Evolutionary conservation across 2,888 invertebrate species (phyloP), one percentile per base, ranked within the genome.

Genomic region (Cantharis rustica): DNA sequence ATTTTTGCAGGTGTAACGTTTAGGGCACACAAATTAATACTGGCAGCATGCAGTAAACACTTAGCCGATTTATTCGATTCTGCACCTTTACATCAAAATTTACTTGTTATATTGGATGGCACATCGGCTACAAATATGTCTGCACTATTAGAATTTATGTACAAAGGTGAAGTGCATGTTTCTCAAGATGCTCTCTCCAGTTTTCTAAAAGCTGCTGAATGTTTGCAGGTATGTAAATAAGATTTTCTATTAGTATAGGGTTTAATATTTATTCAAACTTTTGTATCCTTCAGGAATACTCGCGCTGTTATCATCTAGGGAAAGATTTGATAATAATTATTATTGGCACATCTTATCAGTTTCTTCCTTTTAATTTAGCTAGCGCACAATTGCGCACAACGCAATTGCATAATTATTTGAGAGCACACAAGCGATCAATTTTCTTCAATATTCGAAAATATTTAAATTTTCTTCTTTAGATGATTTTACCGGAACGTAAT

Each of bases 31-130:
- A 95, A 95, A 89, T 91, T 96, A 87, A 96, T 96, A 86, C 90
- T 96, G 88, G 96, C 96, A 84, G 96, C 96, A 86, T 96, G 96
- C 91, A 96, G 96, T 90, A 96, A 96, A 89, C 96, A 96, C 88
- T 94, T 96, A 89, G 96, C 96, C 86, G 96, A 96, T 89, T 89
- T 96, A 83, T 96, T 96, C 89, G 96, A 96, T 90, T 93, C 94
- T 81, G 95, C 96, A 83, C 95, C 96, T 76, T 91, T 93, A 71
- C 92, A 93, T 85, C 94, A 94, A 87, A 93, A 93, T 79, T 93
- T 96, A 86, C 94, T 96, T 86, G 95, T 96, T 86, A 96, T 96
- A 87, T 90, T 96, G 88, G 96, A 96, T 89, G 96, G 96, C 81
- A 96, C 96, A 83, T 93, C 95, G 82, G 95, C 96, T 77, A 93